phyloP scores from a whole-genome alignment of 2,888 invertebrate species.

The Sclerodermus sp. region DNA sequence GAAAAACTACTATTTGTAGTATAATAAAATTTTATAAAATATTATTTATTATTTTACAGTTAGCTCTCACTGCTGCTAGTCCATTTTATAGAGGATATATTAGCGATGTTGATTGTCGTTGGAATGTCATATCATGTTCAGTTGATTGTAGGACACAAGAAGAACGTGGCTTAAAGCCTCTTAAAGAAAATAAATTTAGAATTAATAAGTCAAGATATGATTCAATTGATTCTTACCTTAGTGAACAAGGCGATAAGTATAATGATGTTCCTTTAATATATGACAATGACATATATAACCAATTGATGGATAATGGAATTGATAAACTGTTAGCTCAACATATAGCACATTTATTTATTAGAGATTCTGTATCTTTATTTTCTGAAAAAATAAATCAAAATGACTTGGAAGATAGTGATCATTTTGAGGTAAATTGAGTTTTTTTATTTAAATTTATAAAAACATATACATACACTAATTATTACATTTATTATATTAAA shows the following conservation, averaged over 20 bases:
- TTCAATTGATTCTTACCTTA: slow-evolving; percentile 95
- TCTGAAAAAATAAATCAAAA: slow-evolving; percentile 94
- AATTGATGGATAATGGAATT: slow-evolving; percentile 83
- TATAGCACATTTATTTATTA: slow-evolving; percentile 96
- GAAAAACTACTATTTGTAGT: neutral
- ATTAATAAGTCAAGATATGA: slow-evolving; percentile 96
- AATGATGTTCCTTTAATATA: slow-evolving; percentile 92
- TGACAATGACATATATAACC: slow-evolving; percentile 80
- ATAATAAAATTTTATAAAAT: slow-evolving; percentile 28
- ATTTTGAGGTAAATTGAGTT: slow-evolving; percentile 80
- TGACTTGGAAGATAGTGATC: slow-evolving; percentile 92
- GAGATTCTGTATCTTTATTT: slow-evolving; percentile 94
- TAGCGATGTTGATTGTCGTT: slow-evolving; percentile 95
- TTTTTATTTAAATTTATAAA: slow-evolving; percentile 3
- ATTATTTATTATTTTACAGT: slow-evolving; percentile 59
- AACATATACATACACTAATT: no score
- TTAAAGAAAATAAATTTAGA: slow-evolving; percentile 75
- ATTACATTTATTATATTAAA: no score
- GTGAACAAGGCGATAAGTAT: slow-evolving; percentile 84
- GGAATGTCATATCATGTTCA: slow-evolving; percentile 95
- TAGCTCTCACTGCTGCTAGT: slow-evolving; percentile 95
- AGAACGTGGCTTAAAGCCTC: slow-evolving; percentile 80
- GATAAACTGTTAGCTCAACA: slow-evolving; percentile 93
- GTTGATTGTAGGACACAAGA: slow-evolving; percentile 94
- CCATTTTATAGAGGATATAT: slow-evolving; percentile 92